Percentiles rank a stretch among this genome's conserved stretches.
Conservation (phyloP, 2,113 vertebrate genomes). For the Coregonus clupeaformis region DNA sequence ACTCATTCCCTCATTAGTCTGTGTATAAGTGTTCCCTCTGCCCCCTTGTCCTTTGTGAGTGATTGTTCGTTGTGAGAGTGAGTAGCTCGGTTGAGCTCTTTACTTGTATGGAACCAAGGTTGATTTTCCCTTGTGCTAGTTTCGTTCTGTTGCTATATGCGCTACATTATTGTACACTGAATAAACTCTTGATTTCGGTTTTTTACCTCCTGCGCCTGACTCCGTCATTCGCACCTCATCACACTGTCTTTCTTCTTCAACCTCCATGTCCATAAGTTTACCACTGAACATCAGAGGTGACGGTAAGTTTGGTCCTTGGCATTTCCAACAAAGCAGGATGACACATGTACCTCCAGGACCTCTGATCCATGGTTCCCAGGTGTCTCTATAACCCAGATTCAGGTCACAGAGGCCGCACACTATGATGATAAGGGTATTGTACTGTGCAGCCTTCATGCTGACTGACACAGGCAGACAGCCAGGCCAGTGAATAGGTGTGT, state of each 20-base stretch:
- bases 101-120: too few relatives aligned
- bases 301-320: not conserved
- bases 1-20: too few relatives aligned
- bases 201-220: too few relatives aligned
- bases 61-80: too few relatives aligned
- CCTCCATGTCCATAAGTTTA: not conserved
- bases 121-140: too few relatives aligned
- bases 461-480: not conserved
- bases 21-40: too few relatives aligned
- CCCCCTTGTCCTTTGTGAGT: too few relatives aligned
- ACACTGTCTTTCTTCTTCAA: not conserved
- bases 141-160: too few relatives aligned
- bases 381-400: not conserved
- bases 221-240: too few relatives aligned
- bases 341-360: not conserved
- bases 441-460: not conserved
- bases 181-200: too few relatives aligned
- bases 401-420: not conserved
- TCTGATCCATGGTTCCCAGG: not conserved
- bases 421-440: not conserved
- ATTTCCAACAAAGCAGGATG: not conserved
- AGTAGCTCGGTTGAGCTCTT: too few relatives aligned
- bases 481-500: conserved; percentile 1
- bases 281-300: not conserved
- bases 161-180: too few relatives aligned